Percentiles rank a stretch among this genome's conserved stretches.
phyloP scores from a whole-genome alignment of 2,888 invertebrate species.

The Aspidiotus rigidus region DNA sequence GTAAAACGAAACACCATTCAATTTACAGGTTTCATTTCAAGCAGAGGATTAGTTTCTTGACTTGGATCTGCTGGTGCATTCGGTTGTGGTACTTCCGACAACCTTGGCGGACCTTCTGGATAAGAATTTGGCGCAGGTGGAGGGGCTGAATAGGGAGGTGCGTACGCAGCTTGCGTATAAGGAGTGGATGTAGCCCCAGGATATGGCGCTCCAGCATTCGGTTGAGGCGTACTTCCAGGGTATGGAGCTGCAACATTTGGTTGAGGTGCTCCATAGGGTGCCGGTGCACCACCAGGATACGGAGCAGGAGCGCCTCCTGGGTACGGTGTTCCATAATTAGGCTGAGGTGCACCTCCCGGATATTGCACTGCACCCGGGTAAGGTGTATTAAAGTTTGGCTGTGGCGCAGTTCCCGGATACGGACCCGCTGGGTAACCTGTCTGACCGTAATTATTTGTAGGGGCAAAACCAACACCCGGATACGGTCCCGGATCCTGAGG shows the following conservation, averaged over 20 bases:
- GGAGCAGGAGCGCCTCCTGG: constrained; percentile 1
- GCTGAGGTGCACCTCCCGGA: background rate
- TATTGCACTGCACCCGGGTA: background rate
- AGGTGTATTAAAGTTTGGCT: no score
- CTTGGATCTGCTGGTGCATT: no score
- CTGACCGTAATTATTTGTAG: background rate
- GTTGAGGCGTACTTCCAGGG: background rate
- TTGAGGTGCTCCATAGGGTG: background rate
- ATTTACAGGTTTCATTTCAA: no score
- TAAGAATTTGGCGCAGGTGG: no score
- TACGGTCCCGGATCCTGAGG: background rate
- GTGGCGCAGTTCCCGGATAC: constrained; percentile 8
- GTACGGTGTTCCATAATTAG: background rate
- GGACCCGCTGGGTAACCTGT: background rate
- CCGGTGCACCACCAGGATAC: background rate
- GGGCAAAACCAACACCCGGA: background rate
- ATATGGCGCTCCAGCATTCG: no score
- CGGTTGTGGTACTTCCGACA: no score
- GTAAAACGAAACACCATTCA: no score
- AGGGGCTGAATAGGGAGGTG: no score
- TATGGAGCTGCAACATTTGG: background rate
- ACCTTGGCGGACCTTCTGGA: no score
- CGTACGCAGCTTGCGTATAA: no score
- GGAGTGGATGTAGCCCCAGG: no score
- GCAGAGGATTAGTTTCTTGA: no score